phyloP scores from a whole-genome alignment of 2,113 vertebrate species.

The Limnothrissa miodon region DNA sequence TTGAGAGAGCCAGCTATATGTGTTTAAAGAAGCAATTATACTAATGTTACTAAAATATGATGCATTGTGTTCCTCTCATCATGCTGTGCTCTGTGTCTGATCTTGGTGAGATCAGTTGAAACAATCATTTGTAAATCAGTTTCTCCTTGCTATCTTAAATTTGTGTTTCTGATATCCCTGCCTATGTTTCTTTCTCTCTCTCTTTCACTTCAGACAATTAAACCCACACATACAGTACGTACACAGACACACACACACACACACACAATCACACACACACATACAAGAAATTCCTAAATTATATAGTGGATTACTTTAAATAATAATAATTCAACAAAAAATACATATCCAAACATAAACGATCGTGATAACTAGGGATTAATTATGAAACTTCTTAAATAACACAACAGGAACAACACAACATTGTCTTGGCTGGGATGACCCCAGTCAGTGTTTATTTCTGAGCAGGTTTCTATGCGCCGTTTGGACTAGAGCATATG shows the following conservation, averaged over 20 bases:
- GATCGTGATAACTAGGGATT: neutral
- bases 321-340: neutral
- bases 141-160: neutral
- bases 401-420: neutral
- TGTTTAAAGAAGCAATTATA: neutral
- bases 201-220: neutral
- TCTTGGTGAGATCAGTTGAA: too few relatives aligned
- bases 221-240: conserved; percentile 1
- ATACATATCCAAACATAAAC: neutral
- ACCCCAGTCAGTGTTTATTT: neutral
- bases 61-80: neutral
- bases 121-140: neutral
- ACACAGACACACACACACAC: neutral
- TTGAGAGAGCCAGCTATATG: neutral
- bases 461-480: neutral
- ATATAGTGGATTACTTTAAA: neutral
- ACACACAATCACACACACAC: neutral
- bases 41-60: too few relatives aligned
- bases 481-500: neutral
- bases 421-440: neutral
- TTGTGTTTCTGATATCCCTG: neutral
- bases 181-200: neutral
- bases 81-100: neutral
- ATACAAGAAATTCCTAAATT: neutral
- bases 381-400: neutral